Percentiles rank a stretch among this genome's conserved stretches.
These are phyloP conservation scores for Riptortus pedestris DNA, from an alignment of 1,140 invertebrate genomes.

Conservation along the genomic window DNA sequence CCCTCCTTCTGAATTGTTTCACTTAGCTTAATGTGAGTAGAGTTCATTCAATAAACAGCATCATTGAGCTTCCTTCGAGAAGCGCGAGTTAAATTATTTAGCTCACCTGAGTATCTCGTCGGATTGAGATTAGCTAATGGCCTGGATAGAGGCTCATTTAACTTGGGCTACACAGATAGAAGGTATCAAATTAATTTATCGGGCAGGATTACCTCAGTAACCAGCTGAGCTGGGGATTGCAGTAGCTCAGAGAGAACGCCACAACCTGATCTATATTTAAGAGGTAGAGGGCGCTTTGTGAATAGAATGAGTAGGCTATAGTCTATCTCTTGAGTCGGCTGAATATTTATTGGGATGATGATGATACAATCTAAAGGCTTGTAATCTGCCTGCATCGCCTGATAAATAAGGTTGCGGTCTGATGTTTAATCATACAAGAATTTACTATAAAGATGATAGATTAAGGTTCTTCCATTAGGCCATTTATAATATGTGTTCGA, in stretches of 20 bases:
- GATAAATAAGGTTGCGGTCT: conserved; percentile 14
- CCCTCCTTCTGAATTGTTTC: too few species aligned
- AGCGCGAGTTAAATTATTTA: too few species aligned
- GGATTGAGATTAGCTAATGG: neutral
- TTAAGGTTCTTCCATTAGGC: neutral
- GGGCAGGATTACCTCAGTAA: neutral
- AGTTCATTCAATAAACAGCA: too few species aligned
- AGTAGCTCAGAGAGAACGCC: neutral
- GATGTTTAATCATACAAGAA: neutral
- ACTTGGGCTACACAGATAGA: too few species aligned
- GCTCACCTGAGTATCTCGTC: too few species aligned
- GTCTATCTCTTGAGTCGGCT: neutral
- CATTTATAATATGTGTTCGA: too few species aligned
- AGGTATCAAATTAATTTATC: conserved; percentile 13
- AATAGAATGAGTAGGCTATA: too few species aligned
- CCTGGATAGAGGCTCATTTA: neutral
- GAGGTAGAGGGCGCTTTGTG: neutral
- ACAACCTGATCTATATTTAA: neutral
- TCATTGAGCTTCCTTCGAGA: too few species aligned
- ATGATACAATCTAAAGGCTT: conserved; percentile 12
- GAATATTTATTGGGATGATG: conserved; percentile 1
- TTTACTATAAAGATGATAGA: too few species aligned
- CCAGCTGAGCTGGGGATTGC: neutral
- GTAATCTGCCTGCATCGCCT: conserved; percentile 13
- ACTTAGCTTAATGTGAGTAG: too few species aligned